These are phyloP conservation scores for Sebastiscus tertius DNA, from an alignment of 2,797 vertebrate species.

Conservation along the genomic window DNA sequence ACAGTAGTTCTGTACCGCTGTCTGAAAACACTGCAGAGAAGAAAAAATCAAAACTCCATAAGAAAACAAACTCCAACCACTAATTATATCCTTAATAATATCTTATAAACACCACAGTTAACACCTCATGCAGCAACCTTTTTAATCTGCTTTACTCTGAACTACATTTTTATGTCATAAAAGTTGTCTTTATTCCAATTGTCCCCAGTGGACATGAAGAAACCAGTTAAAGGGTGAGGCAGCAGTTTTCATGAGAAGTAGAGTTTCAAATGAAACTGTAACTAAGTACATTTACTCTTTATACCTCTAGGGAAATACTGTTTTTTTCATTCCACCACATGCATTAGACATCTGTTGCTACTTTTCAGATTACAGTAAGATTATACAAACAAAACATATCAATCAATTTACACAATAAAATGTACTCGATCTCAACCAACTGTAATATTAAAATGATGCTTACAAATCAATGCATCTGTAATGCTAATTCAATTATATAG, in stretches of 20 bases:
- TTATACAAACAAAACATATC: background rate
- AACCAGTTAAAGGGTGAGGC: background rate
- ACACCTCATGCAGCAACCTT: background rate
- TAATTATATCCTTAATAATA: constrained; percentile 7
- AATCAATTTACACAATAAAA: background rate
- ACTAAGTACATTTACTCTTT: background rate
- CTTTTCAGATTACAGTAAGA: background rate
- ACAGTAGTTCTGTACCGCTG: background rate
- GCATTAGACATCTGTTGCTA: background rate
- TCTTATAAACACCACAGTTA: background rate
- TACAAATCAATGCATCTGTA: background rate
- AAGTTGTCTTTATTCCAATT: background rate
- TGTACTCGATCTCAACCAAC: too few species aligned
- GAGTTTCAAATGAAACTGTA: background rate
- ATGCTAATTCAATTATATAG: background rate
- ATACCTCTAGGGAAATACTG: background rate
- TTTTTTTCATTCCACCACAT: background rate
- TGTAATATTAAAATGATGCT: too few species aligned
- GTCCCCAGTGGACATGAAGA: background rate
- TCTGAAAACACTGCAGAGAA: background rate
- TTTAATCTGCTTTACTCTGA: background rate
- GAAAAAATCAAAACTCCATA: background rate
- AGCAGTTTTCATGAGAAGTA: background rate
- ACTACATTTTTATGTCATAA: background rate
- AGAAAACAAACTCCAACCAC: constrained; percentile 1